Conservation (phyloP, 2,797 vertebrate genomes). For the Enteromius paludinosus region DNA sequence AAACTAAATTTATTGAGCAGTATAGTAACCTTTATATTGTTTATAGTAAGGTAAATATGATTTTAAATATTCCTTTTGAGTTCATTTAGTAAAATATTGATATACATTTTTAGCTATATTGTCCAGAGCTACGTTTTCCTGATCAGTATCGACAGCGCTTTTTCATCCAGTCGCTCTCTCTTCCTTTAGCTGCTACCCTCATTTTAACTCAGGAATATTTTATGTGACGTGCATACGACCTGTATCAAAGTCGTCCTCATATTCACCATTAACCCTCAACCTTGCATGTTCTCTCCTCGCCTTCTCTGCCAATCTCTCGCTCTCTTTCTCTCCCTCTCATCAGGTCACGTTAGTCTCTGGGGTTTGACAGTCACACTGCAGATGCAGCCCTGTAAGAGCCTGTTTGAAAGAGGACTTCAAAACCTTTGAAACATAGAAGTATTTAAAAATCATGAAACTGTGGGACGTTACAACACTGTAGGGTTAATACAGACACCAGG, state of each 20-base stretch:
- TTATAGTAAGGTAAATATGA: not conserved
- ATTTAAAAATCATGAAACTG: conserved; percentile 1
- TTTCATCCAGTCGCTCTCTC: conserved; percentile 22
- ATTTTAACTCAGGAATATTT: conserved; percentile 48
- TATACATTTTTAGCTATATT: not conserved
- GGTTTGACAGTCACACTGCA: conserved; percentile 40
- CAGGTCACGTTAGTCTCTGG: conserved; percentile 54
- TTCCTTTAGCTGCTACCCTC: not conserved
- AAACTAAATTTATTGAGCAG: not conserved
- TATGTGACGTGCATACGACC: conserved; percentile 53
- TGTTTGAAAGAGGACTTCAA: conserved; percentile 13
- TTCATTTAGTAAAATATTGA: not conserved
- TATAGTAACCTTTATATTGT: not conserved
- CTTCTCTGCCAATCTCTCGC: not conserved
- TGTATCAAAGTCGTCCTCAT: conserved; percentile 54
- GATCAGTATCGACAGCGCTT: conserved; percentile 26
- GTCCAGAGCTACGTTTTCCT: not conserved
- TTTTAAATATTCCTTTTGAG: not conserved
- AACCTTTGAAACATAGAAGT: not conserved
- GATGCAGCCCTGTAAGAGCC: conserved; percentile 24
- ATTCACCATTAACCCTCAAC: conserved; percentile 55
- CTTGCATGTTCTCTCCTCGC: not conserved
- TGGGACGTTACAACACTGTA: not conserved
- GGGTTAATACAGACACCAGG: not conserved
- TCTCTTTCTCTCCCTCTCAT: conserved; percentile 33